Conservation (phyloP, 2,797 vertebrate species). For the Dendrocincla tyrannina region DNA sequence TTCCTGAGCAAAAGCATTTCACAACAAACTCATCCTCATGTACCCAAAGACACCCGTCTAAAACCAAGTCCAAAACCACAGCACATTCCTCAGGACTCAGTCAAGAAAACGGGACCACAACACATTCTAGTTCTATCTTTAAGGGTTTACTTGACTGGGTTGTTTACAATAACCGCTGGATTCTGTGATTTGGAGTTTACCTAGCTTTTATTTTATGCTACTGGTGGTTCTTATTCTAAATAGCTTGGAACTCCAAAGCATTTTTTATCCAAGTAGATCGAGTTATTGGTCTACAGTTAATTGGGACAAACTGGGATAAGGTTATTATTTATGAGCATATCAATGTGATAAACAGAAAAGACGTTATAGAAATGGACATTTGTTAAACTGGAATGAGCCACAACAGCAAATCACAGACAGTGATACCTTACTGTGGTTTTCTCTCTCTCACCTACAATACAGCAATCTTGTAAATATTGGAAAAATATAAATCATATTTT, state of each 20-base stretch:
- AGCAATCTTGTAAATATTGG: neutral
- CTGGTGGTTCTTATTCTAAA: neutral
- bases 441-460: neutral
- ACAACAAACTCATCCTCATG: rapidly evolving
- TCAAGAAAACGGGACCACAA: neutral
- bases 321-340: neutral
- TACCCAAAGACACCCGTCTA: neutral
- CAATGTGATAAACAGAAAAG: neutral
- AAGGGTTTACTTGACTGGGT: neutral
- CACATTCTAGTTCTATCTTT: neutral
- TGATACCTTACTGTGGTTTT: neutral
- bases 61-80: neutral
- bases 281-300: neutral
- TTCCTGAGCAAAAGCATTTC: neutral
- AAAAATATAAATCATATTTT: neutral
- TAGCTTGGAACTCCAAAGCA: neutral
- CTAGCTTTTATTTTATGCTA: neutral
- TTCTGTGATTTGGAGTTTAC: neutral
- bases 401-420: neutral
- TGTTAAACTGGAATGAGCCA: neutral
- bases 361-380: neutral
- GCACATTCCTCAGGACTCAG: neutral
- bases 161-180: neutral
- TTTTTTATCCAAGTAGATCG: neutral
- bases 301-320: neutral